Evolutionary conservation across 1,140 invertebrate genomes (phyloP), one percentile per base, ranked within the genome.

Genomic region (Brachionus sp.): DNA sequence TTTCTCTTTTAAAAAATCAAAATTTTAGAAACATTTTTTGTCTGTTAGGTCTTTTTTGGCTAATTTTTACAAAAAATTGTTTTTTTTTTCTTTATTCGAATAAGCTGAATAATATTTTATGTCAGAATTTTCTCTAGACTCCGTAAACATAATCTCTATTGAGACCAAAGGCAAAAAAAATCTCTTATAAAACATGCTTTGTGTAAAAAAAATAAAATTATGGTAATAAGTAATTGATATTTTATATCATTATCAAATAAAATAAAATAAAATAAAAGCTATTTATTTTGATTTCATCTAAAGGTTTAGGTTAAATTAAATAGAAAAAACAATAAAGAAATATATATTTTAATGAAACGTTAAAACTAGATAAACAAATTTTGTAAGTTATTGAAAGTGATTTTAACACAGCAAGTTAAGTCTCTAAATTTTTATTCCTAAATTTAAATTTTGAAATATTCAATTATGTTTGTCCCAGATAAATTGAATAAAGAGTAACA

Each of bases 191-290:
- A 57, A 57, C 19, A 57, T 19, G 0, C 50, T 57, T 3, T 19
- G 7, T 57, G 16, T 19, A 25, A 57, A 57, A 3, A 39, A 53
- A 57, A 57, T 57, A 57, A 57, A 57, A 57, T 57, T 57, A 57
- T 57, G 50, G 50, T 57, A 57, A 57, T 57, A 25, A 57, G 50
- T 57, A 57, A 57, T 57, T 57, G 50, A 57, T 57, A 57, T 57
- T 57, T 57, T 57, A 57, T 57, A 57, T 57, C 50, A 57, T 57
- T 57, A 57, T 57, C 50, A 57, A 57, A 57, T 19, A 57, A 19
- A 57, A 57, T 57, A 57, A 57, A 57, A 57, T 19, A 57, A 19
- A 57, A 57, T 57, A 57, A 57, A 57, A 57, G 5, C 50, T 57
- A 57, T 57, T 57, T 57, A 57, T 57, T 57, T 57, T 19, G 50